These are phyloP conservation scores for Phalloptychus januarius DNA, from an alignment of 2,797 vertebrate genomes.

Conservation along the genomic window DNA sequence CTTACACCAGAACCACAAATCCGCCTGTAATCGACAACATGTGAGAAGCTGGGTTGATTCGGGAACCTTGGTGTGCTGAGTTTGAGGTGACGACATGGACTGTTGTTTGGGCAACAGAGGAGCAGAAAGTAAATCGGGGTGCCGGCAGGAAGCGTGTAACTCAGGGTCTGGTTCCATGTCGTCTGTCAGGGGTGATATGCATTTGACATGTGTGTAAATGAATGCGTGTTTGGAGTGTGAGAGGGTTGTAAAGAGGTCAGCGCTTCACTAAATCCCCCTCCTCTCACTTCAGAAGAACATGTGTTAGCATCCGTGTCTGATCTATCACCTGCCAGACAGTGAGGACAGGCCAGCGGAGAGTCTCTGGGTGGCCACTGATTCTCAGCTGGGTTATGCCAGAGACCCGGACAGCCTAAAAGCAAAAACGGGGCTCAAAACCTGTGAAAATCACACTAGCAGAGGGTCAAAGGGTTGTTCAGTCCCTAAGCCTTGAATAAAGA, in stretches of 20 bases:
- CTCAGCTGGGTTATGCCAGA: constrained; percentile 38
- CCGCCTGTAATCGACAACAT: constrained; percentile 59
- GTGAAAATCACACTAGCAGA: not conserved
- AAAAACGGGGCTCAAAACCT: constrained; percentile 46
- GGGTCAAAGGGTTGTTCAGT: constrained; percentile 15
- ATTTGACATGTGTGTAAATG: constrained; percentile 50
- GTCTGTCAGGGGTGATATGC: constrained; percentile 59
- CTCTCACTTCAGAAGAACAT: constrained; percentile 59
- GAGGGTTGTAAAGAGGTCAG: constrained; percentile 65
- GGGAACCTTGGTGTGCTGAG: constrained; percentile 31
- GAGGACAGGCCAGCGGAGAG: constrained; percentile 62
- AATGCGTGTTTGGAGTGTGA: constrained; percentile 37
- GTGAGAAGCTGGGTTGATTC: constrained; percentile 54
- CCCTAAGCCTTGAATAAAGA: constrained; percentile 1
- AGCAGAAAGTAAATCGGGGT: constrained; percentile 14
- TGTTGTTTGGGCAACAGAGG: not conserved
- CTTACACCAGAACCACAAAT: constrained; percentile 56
- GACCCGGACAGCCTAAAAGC: constrained; percentile 45
- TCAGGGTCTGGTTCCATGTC: constrained; percentile 41
- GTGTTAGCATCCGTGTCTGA: constrained; percentile 70
- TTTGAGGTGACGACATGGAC: not conserved
- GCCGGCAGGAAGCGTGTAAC: constrained; percentile 25
- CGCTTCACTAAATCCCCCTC: constrained; percentile 65
- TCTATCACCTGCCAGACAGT: constrained; percentile 77
- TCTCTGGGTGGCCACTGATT: constrained; percentile 65